A percentile compares a stretch with the other conserved stretches of the same genome.
phyloP scores from a whole-genome alignment of 2,888 invertebrate species.

The Pogonocherus hispidulus region DNA sequence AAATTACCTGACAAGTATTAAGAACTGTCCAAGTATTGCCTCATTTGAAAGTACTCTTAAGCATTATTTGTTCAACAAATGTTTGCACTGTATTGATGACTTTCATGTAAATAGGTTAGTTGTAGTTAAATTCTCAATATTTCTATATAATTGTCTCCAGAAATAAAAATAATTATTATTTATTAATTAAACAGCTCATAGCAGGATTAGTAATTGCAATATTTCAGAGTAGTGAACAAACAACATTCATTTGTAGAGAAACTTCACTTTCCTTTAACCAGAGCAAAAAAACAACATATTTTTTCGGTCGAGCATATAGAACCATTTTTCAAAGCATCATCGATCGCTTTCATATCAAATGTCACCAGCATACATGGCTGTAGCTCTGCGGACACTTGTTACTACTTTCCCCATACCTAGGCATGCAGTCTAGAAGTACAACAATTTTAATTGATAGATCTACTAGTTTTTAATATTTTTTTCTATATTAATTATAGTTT shows the following conservation, averaged over 20 bases:
- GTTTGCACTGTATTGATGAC: too few species aligned
- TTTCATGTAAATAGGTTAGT: too few species aligned
- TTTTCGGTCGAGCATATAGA: conserved; percentile 2
- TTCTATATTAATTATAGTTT: background rate
- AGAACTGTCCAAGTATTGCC: too few species aligned
- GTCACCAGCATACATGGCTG: background rate
- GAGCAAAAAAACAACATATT: conserved; percentile 21
- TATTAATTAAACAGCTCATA: too few species aligned
- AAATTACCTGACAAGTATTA: too few species aligned
- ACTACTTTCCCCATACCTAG: conserved; percentile 28
- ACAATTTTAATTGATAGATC: conserved; percentile 33
- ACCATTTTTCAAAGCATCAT: conserved; percentile 11
- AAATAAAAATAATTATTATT: too few species aligned
- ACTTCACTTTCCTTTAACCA: conserved; percentile 27
- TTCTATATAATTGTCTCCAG: too few species aligned
- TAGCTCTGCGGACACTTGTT: background rate
- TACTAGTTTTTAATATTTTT: conserved; percentile 19
- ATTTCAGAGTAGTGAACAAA: background rate
- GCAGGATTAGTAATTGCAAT: too few species aligned
- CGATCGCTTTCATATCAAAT: conserved; percentile 21
- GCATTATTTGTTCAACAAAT: too few species aligned
- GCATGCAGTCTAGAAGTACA: conserved; percentile 4
- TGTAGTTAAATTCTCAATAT: too few species aligned
- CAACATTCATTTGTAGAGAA: conserved; percentile 14
- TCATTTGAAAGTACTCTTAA: too few species aligned